Base-by-base conservation (phyloP, 2,797 vertebrate species). In the Catharus ustulatus region DNA sequence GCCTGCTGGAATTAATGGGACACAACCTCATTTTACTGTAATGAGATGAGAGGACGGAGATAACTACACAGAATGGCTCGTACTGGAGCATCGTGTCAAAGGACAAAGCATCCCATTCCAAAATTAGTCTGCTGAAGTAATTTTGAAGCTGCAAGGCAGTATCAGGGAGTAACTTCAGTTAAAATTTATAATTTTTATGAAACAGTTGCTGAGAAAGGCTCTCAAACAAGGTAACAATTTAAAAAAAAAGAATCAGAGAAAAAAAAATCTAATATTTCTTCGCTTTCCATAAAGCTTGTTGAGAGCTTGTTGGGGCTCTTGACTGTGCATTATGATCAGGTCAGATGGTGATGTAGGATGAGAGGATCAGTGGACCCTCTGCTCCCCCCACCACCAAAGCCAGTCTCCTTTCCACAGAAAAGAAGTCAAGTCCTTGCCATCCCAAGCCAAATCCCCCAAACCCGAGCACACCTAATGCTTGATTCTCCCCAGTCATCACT, bases 1-100 rank as follows among this genome's bases (percentile, higher is more conserved):
- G 10, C 81, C 73, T 71, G 75, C 74, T 94, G 84, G 93, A 95
- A 95, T 91, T 84, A 91, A 87, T 90, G 64, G 75, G 58, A 87
- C 4, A 17, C 75, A 76, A 87, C 69, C 24, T 12, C 36, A 43
- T 83, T 94, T 84, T 82, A 82, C 81, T 78, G 83, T 94, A 91
- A 92, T 42, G n/a, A 93, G 75, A 83, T 58, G 67, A 63, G 89
- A 82, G 34, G 38, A 68, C 73, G 59, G 63, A 80, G 77, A 67
- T 83, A 81, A 89, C 95, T 94, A 87, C 16, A 84, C 49, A 90
- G 82, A 80, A 52, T 57, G 6, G 2, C 61, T 92, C 4, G 1
- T 79, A 58, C 16, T 30, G 57, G 81, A 94, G 91, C 38, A 4
- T 29, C 4, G 5, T n/a, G 69, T 75, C 86, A 36, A 51, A 74